Base-by-base conservation (phyloP, 1,140 invertebrate genomes). In the Lepidostoma basale region DNA sequence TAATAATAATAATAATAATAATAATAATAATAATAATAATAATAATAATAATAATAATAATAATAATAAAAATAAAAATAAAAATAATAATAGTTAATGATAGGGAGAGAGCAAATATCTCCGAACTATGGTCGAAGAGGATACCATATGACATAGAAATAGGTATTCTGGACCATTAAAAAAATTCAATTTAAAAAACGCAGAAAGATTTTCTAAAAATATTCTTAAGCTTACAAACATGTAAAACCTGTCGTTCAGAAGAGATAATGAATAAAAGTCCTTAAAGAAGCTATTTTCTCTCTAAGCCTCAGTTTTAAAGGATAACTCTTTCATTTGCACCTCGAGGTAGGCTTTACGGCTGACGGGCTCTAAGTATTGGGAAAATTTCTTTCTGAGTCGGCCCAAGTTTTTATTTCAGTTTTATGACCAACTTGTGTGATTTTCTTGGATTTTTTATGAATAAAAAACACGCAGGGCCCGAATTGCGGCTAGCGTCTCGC, bases 361-460 rank as follows among this genome's bases (percentile, higher is more conserved):
- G 69, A 62, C 47, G 47, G 40, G 45, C 23, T 42, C 56, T 25
- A 58, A 23, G 40, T 42, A 70, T 70, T 67, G 69, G 63, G 45
- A 52, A 54, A 33, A 39, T 26, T 65, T 65, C 44, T 60, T 59
- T 59, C 36, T 59, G 30, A 30, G 63, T 70, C 69, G 62, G 69
- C 56, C 56, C 59, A 70, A 70, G 54, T 70, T 70, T 70, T 70
- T 70, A 70, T 70, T 67, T 70, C 54, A 64, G 60, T 70, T 70
- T 67, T 70, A 62, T 40, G 62, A 26, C 62, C 68, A 65, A 70
- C 62, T 70, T 70, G 62, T 70, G 59, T 56, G 69, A 70, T 70
- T 69, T 66, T 62, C 26, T 49, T 36, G 45, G 54, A 52, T 59
- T 62, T 63, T 47, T 63, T 63, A 63, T 54, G 42, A 62, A 60